A percentile compares a stretch with the other conserved stretches of the same genome.
Conservation (phyloP, 2,797 vertebrate genomes). For the Acanthurus leucopareius region DNA sequence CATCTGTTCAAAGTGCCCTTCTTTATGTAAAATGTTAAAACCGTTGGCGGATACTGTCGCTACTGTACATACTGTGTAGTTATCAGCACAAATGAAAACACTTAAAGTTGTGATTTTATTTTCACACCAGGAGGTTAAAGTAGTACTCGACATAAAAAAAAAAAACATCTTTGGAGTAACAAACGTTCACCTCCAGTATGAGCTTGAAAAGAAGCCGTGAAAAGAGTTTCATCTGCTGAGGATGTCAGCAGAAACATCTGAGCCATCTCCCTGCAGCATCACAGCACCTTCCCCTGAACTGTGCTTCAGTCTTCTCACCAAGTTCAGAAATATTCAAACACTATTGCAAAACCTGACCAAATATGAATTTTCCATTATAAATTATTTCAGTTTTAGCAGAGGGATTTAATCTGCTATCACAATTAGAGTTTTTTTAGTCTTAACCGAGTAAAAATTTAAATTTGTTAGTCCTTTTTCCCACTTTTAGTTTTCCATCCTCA, state of each 20-base stretch:
- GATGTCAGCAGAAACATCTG: background rate
- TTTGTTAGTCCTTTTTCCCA: too few relatives aligned
- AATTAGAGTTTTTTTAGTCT: too few relatives aligned
- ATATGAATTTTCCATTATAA: too few relatives aligned
- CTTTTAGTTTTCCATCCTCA: too few relatives aligned
- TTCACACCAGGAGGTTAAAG: slow-evolving; percentile 1
- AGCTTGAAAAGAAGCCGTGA: background rate
- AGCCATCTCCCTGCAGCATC: background rate
- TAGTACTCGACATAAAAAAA: background rate
- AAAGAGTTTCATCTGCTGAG: background rate
- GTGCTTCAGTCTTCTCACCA: background rate
- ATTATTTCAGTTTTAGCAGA: too few relatives aligned
- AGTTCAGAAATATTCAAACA: background rate
- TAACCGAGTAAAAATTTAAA: too few relatives aligned
- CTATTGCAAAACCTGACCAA: background rate
- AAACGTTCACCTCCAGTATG: background rate
- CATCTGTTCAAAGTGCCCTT: slow-evolving; percentile 47
- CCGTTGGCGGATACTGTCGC: background rate
- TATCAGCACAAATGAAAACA: slow-evolving; percentile 11
- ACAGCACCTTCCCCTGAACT: background rate
- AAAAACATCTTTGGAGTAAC: background rate
- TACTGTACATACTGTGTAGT: background rate
- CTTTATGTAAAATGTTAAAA: slow-evolving; percentile 41
- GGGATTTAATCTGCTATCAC: too few relatives aligned
- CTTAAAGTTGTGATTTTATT: slow-evolving; percentile 7